Percentiles rank a stretch among this genome's conserved stretches.
These are phyloP conservation scores for Synanthedon vespiformis DNA, from an alignment of 2,888 invertebrate species.

Conservation along the genomic window DNA sequence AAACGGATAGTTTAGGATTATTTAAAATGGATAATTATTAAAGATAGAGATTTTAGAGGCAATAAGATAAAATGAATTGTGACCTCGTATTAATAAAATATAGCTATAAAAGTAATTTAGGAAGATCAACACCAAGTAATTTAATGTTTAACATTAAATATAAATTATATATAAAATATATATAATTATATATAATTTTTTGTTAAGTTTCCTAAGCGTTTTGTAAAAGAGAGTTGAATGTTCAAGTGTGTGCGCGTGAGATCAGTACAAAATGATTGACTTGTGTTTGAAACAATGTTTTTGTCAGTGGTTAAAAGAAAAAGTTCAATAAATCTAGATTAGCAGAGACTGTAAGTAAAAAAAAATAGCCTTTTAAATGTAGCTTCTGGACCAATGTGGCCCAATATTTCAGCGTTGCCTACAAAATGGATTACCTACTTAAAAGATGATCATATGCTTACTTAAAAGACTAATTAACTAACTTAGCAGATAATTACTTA, in stretches of 20 bases:
- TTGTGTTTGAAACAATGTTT: background rate
- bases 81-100: conserved; percentile 11
- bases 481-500: too few species aligned
- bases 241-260: background rate
- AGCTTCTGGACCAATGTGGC: too few species aligned
- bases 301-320: background rate
- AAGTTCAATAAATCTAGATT: background rate
- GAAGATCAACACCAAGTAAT: conserved; percentile 62
- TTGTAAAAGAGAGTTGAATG: conserved; percentile 4
- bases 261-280: background rate
- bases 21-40: background rate
- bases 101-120: conserved; percentile 34
- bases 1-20: background rate
- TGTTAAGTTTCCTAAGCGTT: conserved; percentile 6
- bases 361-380: too few species aligned
- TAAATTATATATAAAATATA: conserved; percentile 7
- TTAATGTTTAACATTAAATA: conserved; percentile 41
- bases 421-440: too few species aligned
- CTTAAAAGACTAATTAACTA: too few species aligned
- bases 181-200: background rate
- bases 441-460: too few species aligned
- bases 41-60: conserved; percentile 2
- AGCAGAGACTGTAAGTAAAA: background rate
- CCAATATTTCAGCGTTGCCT: too few species aligned
- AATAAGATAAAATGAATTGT: conserved; percentile 1